Percentiles rank a stretch among this genome's conserved stretches.
phyloP scores from a whole-genome alignment of 2,113 vertebrate genomes.

The Phyllopteryx taeniolatus region DNA sequence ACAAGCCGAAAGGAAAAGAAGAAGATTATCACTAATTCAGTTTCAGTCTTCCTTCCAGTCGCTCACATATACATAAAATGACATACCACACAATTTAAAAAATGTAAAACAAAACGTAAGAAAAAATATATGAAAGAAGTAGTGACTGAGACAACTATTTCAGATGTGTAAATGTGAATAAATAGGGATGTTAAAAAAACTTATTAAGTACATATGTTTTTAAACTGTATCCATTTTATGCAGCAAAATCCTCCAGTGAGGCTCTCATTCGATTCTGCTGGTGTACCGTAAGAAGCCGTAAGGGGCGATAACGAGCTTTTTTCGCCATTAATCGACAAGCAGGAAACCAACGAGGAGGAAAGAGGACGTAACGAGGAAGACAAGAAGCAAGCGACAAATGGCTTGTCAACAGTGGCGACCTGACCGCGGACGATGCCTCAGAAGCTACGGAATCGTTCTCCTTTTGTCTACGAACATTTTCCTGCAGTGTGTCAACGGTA shows the following conservation, averaged over 20 bases:
- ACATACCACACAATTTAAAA: too few relatives aligned
- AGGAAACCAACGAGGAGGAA: neutral
- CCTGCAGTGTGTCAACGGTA: conserved; percentile 65
- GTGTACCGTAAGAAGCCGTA: neutral
- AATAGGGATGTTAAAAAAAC: neutral
- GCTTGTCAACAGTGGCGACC: conserved; percentile 50
- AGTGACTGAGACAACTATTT: too few relatives aligned
- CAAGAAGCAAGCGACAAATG: conserved; percentile 1
- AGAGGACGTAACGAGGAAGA: neutral
- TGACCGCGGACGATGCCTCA: conserved; percentile 53
- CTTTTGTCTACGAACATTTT: conserved; percentile 61
- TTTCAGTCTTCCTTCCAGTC: too few relatives aligned
- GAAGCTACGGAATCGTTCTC: conserved; percentile 48
- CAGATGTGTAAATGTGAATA: too few relatives aligned
- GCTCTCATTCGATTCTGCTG: too few relatives aligned
- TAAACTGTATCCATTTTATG: neutral
- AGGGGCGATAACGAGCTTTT: neutral
- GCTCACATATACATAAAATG: too few relatives aligned
- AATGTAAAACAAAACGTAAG: too few relatives aligned
- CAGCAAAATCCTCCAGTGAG: neutral
- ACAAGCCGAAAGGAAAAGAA: too few relatives aligned
- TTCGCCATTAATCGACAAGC: neutral
- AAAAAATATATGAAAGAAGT: too few relatives aligned
- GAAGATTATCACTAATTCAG: too few relatives aligned
- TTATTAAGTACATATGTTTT: neutral